These are phyloP conservation scores for Suillia variegata DNA, from an alignment of 2,888 invertebrate species.

Conservation along the genomic window DNA sequence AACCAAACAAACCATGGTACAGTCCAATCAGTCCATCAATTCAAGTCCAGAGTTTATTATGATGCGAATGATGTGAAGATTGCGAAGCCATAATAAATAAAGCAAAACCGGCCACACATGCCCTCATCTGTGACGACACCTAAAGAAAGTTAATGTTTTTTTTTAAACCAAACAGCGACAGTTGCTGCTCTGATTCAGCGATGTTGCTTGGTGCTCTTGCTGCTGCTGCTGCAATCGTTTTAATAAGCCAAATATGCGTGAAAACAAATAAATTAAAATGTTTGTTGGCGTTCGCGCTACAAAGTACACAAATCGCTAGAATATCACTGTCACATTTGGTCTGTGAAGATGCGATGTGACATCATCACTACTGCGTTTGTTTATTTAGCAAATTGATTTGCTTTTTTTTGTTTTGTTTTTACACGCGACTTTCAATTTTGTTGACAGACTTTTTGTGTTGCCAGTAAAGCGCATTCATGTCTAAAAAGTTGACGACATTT, in stretches of 20 bases:
- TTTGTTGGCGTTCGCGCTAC: not conserved
- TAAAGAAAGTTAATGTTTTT: too few relatives aligned
- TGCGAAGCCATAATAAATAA: too few relatives aligned
- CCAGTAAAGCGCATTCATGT: too few relatives aligned
- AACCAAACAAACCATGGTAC: not conserved
- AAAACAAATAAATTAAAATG: not conserved
- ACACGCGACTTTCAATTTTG: not conserved
- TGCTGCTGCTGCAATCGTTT: not conserved
- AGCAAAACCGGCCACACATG: not conserved
- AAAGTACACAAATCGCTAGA: not conserved
- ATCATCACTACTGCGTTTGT: slow-evolving; percentile 18
- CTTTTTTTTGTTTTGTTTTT: slow-evolving; percentile 11
- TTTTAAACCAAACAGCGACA: not conserved
- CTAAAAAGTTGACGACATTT: too few relatives aligned
- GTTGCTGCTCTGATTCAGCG: not conserved
- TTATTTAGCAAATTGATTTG: slow-evolving; percentile 21
- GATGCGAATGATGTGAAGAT: not conserved
- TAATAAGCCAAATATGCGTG: not conserved
- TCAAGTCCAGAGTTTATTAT: too few relatives aligned
- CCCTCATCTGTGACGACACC: not conserved
- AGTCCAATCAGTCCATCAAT: too few relatives aligned
- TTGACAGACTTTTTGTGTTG: too few relatives aligned
- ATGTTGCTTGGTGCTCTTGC: not conserved
- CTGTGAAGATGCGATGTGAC: slow-evolving; percentile 16
- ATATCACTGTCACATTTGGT: slow-evolving; percentile 2